A percentile compares a stretch with the other conserved stretches of the same genome.
These are phyloP conservation scores for Hesperophylax magnus DNA, from an alignment of 1,140 invertebrate species.

Conservation along the genomic window DNA sequence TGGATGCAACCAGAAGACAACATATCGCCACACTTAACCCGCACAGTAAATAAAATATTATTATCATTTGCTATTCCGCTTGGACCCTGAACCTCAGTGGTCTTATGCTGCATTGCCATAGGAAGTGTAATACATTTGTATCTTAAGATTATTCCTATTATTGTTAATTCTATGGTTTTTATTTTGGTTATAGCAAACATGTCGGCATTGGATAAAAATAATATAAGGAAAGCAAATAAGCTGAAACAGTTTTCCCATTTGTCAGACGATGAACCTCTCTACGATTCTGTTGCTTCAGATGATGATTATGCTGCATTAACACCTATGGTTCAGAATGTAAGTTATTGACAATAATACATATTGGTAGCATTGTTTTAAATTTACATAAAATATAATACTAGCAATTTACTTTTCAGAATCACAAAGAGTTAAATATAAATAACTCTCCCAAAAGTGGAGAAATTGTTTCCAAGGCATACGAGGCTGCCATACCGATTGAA, in stretches of 20 bases:
- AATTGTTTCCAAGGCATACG: constrained; percentile 65
- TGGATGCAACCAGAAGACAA: constrained; percentile 88
- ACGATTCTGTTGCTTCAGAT: constrained; percentile 96
- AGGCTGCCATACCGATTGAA: constrained; percentile 64
- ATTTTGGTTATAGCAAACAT: constrained; percentile 9
- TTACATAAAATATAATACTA: neutral
- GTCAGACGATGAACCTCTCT: constrained; percentile 95
- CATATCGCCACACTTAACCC: constrained; percentile 72
- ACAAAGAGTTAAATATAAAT: constrained; percentile 27
- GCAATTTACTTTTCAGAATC: constrained; percentile 35
- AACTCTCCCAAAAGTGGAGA: constrained; percentile 61
- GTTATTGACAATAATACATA: constrained; percentile 19
- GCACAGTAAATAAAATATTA: constrained; percentile 59
- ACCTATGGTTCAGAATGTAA: constrained; percentile 69
- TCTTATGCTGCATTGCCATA: too few species aligned
- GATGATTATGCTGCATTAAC: constrained; percentile 86
- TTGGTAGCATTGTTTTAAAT: too few species aligned
- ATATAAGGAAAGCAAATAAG: constrained; percentile 32
- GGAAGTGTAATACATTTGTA: too few species aligned
- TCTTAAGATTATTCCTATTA: neutral
- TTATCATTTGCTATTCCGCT: neutral
- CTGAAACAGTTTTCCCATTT: constrained; percentile 75
- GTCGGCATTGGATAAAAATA: neutral
- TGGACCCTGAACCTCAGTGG: too few species aligned
- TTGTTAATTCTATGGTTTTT: neutral